These are phyloP conservation scores for Macrosoma leucophasiata DNA, from an alignment of 2,888 invertebrate species.

Conservation along the genomic window DNA sequence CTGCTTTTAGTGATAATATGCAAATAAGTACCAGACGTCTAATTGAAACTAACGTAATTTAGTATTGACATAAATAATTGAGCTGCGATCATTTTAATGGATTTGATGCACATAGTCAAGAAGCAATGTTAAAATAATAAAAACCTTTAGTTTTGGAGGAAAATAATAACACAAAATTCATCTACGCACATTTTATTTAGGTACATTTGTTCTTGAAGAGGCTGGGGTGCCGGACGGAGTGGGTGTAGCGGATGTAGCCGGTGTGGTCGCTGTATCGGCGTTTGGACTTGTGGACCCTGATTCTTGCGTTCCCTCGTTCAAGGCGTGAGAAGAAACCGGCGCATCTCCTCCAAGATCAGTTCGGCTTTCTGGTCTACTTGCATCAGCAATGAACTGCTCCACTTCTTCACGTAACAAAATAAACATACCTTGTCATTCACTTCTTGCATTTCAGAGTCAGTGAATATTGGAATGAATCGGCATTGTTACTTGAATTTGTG, in stretches of 20 bases:
- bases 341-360: slow-evolving; percentile 6
- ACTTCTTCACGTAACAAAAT: slow-evolving; percentile 49
- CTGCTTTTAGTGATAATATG: too few relatives aligned
- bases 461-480: slow-evolving; percentile 33
- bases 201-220: slow-evolving; percentile 14
- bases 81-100: too few relatives aligned
- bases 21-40: too few relatives aligned
- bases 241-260: slow-evolving; percentile 17
- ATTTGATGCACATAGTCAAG: background rate
- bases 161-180: background rate
- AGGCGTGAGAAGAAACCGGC: slow-evolving; percentile 5
- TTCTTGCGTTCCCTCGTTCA: background rate
- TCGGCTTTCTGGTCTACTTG: slow-evolving; percentile 6
- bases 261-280: slow-evolving; percentile 11
- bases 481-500: too few relatives aligned
- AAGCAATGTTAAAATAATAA: background rate
- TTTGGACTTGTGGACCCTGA: too few relatives aligned
- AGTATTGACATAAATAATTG: too few relatives aligned
- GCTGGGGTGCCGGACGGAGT: too few relatives aligned
- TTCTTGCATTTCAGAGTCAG: slow-evolving; percentile 10
- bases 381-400: slow-evolving; percentile 36
- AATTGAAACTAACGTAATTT: too few relatives aligned
- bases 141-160: background rate
- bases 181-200: slow-evolving; percentile 17
- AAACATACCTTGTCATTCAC: slow-evolving; percentile 28